phyloP scores from a whole-genome alignment of 2,113 vertebrate species.

The Salvator merianae region DNA sequence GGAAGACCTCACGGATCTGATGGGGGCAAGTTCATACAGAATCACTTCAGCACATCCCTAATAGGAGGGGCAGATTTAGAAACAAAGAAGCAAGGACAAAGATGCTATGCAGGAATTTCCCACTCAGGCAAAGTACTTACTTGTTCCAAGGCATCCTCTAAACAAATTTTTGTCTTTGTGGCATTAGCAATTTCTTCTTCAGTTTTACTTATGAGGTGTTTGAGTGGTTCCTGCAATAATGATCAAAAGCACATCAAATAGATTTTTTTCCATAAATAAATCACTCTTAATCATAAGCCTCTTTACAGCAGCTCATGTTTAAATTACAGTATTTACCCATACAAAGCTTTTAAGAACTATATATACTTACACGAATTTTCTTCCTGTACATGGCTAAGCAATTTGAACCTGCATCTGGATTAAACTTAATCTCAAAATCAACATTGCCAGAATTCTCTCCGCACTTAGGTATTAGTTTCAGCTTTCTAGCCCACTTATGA shows the following conservation, averaged over 20 bases:
- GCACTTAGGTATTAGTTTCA: conserved; percentile 89
- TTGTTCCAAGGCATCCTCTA: conserved; percentile 78
- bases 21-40: no score
- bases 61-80: no score
- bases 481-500: conserved; percentile 91
- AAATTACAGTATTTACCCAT: no score
- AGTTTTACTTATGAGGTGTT: conserved; percentile 73
- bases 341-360: neutral
- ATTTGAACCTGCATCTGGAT: conserved; percentile 77
- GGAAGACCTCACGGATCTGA: no score
- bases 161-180: conserved; percentile 70
- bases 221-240: conserved; percentile 69
- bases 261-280: neutral
- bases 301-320: neutral
- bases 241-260: neutral
- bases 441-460: conserved; percentile 90
- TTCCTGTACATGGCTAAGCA: conserved; percentile 81
- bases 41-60: no score
- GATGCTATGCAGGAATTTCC: neutral
- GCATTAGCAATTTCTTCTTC: conserved; percentile 74
- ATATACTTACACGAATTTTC: conserved; percentile 83
- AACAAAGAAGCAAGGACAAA: neutral
- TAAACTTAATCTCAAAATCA: conserved; percentile 89
- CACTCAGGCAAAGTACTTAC: conserved; percentile 52
- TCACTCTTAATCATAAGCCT: neutral